Percentiles rank a stretch among this genome's conserved stretches.
Evolutionary conservation across 2,888 invertebrate species (phyloP).

Genomic region (Cordilura impudica): DNA sequence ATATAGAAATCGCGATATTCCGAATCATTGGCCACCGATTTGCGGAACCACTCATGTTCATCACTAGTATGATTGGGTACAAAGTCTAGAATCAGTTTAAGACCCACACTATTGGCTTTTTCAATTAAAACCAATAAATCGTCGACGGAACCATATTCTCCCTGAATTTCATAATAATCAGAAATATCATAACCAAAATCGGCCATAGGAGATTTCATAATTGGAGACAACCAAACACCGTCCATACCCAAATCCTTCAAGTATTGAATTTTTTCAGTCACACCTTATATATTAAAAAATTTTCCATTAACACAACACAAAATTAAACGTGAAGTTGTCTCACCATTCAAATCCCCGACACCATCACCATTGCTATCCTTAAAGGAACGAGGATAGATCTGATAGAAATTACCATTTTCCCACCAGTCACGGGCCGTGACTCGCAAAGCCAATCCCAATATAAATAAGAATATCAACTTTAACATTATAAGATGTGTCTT

Average conservation of each 20-base stretch:
- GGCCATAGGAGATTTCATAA: slow-evolving; percentile 85
- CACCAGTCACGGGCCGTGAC: slow-evolving; percentile 84
- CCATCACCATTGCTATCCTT: slow-evolving; percentile 90
- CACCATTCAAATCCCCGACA: slow-evolving; percentile 85
- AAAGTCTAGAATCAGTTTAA: slow-evolving; percentile 81
- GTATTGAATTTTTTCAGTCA: slow-evolving; percentile 82
- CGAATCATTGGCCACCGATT: slow-evolving; percentile 82
- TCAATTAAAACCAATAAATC: slow-evolving; percentile 83
- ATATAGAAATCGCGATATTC: slow-evolving; percentile 87
- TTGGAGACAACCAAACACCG: slow-evolving; percentile 86
- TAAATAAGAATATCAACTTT: slow-evolving; percentile 15
- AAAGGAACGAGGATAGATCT: slow-evolving; percentile 91
- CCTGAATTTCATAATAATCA: slow-evolving; percentile 83
- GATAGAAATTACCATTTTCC: slow-evolving; percentile 88
- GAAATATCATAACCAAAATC: slow-evolving; percentile 89
- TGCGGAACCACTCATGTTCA: slow-evolving; percentile 90
- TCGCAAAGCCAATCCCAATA: slow-evolving; percentile 18
- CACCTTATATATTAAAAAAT: slow-evolving; percentile 76
- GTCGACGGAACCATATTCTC: slow-evolving; percentile 83
- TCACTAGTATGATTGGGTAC: slow-evolving; percentile 89
- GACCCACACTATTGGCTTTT: slow-evolving; percentile 79
- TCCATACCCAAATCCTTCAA: slow-evolving; percentile 83
- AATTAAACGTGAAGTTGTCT: background rate
- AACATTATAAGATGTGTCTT: slow-evolving; percentile 29
- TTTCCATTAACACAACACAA: background rate